Evolutionary conservation across 1,140 invertebrate genomes (phyloP), one percentile per base, ranked within the genome.

Genomic region (Camponotus pennsylvanicus): DNA sequence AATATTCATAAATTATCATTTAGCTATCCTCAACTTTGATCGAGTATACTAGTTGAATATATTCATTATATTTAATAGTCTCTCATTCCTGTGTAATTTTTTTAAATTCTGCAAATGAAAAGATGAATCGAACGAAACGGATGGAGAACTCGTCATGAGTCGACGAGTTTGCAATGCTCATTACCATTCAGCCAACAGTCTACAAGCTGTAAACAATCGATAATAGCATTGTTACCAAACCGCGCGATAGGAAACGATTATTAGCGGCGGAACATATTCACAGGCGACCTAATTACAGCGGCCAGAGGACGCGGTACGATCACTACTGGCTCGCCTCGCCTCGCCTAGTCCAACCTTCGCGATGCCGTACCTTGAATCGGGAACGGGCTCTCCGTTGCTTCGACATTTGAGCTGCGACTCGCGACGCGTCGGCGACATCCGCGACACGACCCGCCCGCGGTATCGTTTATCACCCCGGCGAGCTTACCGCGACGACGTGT

Each of bases 291-390:
- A 37, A 37, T 42, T n/a, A 45, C 57, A 67, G 6, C 21, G 7
- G 7, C 4, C 55, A 3, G 52, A 18, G 18, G 1, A 52, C 3
- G 18, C 70, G 4, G 21, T n/a, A 27, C 66, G 4, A 21, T 18
- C 66, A 69, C 4, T 40, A 11, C 69, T 9, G 4, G 0, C 6
- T 52, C 42, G 4, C 0, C 6, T 52, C 42, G 42, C n/a, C 49
- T 5, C 5, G 32, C 18, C 27, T 66, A 89, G 77, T 27, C 27
- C 27, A 27, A 27, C 45, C 34, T 4, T 40, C 49, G 21, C n/a
- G 11, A 75, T 59, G 5, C 5, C 15, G 42, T 93, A 94, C 93
- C 93, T 94, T 94, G 76, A 93, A 94, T 88, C 92, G 91, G 59
- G 93, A 92, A 55, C 91, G 91, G 13, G 76, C 86, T 89, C 88